Base-by-base conservation (phyloP, 2,888 invertebrate genomes). In the Pristionchus entomophagus region DNA sequence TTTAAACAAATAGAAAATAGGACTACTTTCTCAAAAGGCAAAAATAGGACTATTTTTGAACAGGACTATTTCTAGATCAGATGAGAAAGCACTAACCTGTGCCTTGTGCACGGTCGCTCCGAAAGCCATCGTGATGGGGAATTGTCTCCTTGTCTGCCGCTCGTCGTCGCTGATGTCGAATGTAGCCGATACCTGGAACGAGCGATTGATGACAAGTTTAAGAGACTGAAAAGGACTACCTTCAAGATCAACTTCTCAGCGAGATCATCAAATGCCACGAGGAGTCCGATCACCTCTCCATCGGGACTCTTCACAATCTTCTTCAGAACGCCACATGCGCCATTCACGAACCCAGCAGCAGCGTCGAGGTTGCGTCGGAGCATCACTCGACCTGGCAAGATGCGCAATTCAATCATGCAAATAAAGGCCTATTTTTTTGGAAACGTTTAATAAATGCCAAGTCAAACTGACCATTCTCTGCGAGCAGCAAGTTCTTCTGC, bases 71-170 rank as follows among this genome's bases (percentile, higher is more conserved):
- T n/a, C n/a, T n/a, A n/a, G n/a, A n/a, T n/a, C n/a, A n/a, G n/a
- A n/a, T n/a, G n/a, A n/a, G n/a, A n/a, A n/a, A n/a, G n/a, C n/a
- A 32, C 65, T 29, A 59, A 62, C 81, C 53, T 88, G 87, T 2
- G 73, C 38, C 49, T 88, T 88, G 59, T 88, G 88, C 1, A 86
- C 53, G 4, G 88, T 87, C 6, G 85, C 86, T 1, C 78, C 88
- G 56, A 85, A 87, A 0, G 88, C 78, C 53, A 87, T n/a, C 2
- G 59, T 73, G 17, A 88, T 38, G 0, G 88, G 88, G 65, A 88
- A 88, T 59, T 86, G 86, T 0, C 2, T 0, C 6, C 88, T 65
- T 14, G 51, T 53, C 62, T 41, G 19, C 10, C 41, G 26, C n/a
- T n/a, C n/a, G n/a, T n/a, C n/a, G n/a, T n/a, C n/a, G n/a, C n/a